A percentile compares a stretch with the other conserved stretches of the same genome.
Conservation (phyloP, 2,888 invertebrate species). For the Ligdia adustata region DNA sequence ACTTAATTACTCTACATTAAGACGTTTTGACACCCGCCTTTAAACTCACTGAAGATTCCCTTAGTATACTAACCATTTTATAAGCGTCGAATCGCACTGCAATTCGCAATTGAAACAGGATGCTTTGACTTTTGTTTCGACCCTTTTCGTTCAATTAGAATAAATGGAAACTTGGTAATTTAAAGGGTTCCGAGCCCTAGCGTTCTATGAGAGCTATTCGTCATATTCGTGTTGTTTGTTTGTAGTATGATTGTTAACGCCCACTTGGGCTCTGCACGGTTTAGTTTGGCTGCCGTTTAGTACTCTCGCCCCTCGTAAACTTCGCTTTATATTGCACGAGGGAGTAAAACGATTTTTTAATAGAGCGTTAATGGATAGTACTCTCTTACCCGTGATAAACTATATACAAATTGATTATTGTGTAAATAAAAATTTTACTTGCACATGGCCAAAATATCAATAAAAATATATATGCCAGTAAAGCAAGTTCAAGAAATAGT, state of each 20-base stretch:
- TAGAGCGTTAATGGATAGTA: constrained; percentile 59
- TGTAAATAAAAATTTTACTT: too few relatives aligned
- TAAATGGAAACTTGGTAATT: constrained; percentile 12
- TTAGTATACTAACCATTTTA: background rate
- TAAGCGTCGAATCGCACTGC: background rate
- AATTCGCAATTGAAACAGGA: background rate
- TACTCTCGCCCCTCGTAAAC: constrained; percentile 56
- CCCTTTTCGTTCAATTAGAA: background rate
- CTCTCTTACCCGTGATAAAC: constrained; percentile 41
- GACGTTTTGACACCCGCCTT: constrained; percentile 59
- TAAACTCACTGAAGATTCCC: constrained; percentile 49
- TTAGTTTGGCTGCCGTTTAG: constrained; percentile 57
- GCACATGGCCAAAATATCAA: too few relatives aligned
- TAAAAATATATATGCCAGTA: too few relatives aligned
- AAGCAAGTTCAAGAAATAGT: too few relatives aligned
- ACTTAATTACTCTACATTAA: constrained; percentile 67
- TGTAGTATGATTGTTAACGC: constrained; percentile 54
- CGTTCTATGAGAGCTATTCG: constrained; percentile 22
- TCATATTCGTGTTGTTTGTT: constrained; percentile 47
- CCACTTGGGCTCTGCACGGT: constrained; percentile 59
- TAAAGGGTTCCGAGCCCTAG: constrained; percentile 20
- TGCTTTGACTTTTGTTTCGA: background rate
- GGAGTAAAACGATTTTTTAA: constrained; percentile 63
- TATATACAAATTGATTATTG: constrained; percentile 11
- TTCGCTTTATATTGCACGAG: constrained; percentile 57